Evolutionary conservation across 2,113 vertebrate genomes (phyloP), one percentile per base, ranked within the genome.

Genomic region (Peromyscus californicus): DNA sequence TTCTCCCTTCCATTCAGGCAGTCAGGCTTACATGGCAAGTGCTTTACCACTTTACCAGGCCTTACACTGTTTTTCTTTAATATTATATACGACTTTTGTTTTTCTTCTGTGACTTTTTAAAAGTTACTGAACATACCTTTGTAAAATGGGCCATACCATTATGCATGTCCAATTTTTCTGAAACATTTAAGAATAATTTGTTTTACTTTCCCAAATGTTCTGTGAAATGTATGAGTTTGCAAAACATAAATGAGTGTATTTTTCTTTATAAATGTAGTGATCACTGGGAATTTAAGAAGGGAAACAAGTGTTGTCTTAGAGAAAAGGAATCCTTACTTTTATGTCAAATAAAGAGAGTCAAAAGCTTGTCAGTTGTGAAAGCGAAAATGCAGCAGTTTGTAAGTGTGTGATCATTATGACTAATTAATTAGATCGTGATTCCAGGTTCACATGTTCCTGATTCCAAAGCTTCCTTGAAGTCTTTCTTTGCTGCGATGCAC

Each of bases 91-190:
- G 63, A 42, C 3, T 29, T 83, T 92, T 92, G 48, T 84, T 88
- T 94, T 91, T 85, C 22, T 94, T 80, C 65, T 96, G 69, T 89
- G 31, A 85, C 21, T 72, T 48, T 80, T 85, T 85, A 85, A 78
- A 59, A 88, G 39, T 65, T 45, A 51, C 21, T 74, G 82, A 45
- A 8, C 7, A 16, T n/a, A 82, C 2, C 5, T 95, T 88, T 67
- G 8, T 86, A 69, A 31, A 86, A 82, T 82, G 21, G 4, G 6
- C 7, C 33, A 7, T n/a, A 51, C 59, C 17, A n/a, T 21, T 70
- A 51, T 15, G 4, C 70, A 61, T 59, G 7, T 51, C 9, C 33
- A 6, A 45, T 15, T 89, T 94, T 85, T 76, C 48, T 61, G 21
- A n/a, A 75, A 87, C 21, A 36, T 90, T 94, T 84, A 17, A 69